phyloP scores from a whole-genome alignment of 2,888 invertebrate species.

The Apodemia zela region DNA sequence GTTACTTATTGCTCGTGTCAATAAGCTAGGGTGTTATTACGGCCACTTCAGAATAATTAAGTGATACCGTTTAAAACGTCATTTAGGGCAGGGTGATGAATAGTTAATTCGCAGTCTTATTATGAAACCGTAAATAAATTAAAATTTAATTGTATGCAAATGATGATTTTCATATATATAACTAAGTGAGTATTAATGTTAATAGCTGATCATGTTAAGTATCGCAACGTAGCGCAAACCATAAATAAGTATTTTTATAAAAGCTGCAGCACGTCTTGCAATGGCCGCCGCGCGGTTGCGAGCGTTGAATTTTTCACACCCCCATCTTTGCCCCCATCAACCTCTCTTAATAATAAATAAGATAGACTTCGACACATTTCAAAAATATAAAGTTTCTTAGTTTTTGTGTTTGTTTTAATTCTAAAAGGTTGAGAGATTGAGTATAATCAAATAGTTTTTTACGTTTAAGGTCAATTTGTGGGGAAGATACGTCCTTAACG shows the following conservation, averaged over 20 bases:
- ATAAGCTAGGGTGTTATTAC: too few species aligned
- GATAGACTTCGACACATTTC: constrained; percentile 66
- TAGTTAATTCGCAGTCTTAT: too few species aligned
- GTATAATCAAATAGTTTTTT: not conserved
- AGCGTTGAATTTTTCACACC: constrained; percentile 62
- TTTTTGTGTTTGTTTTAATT: not conserved
- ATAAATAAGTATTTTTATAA: constrained; percentile 56
- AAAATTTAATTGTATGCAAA: not conserved
- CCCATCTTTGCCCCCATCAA: constrained; percentile 39
- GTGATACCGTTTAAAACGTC: too few species aligned
- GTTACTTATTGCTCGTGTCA: too few species aligned
- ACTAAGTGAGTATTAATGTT: constrained; percentile 8
- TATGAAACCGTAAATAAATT: too few species aligned
- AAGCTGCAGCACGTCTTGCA: constrained; percentile 45
- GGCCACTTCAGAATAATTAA: too few species aligned
- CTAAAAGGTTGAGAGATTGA: too few species aligned
- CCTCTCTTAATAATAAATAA: constrained; percentile 68
- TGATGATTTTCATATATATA: not conserved
- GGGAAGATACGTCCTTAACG: too few species aligned
- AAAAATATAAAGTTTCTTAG: constrained; percentile 37
- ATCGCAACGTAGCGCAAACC: constrained; percentile 22
- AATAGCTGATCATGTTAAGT: constrained; percentile 20
- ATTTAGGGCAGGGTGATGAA: too few species aligned
- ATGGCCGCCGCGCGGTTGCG: constrained; percentile 44
- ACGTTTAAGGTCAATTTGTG: not conserved